Base-by-base conservation (phyloP, 2,888 invertebrate species). In the Branchipolynoe longqiensis region DNA sequence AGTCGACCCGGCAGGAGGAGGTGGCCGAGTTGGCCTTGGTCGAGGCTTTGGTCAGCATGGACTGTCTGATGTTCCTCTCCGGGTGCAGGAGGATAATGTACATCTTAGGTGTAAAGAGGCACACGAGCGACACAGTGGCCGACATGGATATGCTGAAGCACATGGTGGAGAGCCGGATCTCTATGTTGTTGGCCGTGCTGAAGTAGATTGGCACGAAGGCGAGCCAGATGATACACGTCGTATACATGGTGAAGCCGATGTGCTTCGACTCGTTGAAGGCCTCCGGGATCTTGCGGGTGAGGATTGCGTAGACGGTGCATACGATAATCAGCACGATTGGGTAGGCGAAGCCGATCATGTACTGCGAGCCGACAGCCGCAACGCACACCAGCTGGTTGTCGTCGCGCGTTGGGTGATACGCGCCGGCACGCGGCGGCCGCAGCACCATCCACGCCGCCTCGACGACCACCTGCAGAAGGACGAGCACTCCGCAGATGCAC, bases 131-230 rank as follows among this genome's bases (percentile, higher is more conserved):
- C 89, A 98, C 98, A 90, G 97, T 97, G 88, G 98, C 98, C 90
- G 97, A 97, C 89, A 99, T 95, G 87, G 97, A 97, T 93, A 98
- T 98, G 90, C 98, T 98, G 91, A 98, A 97, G 85, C 98, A 97
- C 97, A 98, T 97, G 93, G 98, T 98, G 90, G 97, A 98, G 93
- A 98, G 97, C 87, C 98, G 95, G 87, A 98, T 95, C 18, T 97
- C 97, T 88, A 98, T 93, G 86, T 94, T 92, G 85, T 91, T 90
- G 14, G 93, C 92, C 22, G 94, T 94, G 62, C 92, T 93, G 86
- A 94, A 97, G 94, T 98, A 97, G 92, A 94, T 93, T 58, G 94
- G 94, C 38, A 94, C 94, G 87, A 94, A 94, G 3, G 94, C 94
- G 84, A 94, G 89, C 94, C 93, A 94, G 83, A 94, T 94, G 87